Conservation (phyloP, 1,140 invertebrate species). For the Agrilus planipennis region DNA sequence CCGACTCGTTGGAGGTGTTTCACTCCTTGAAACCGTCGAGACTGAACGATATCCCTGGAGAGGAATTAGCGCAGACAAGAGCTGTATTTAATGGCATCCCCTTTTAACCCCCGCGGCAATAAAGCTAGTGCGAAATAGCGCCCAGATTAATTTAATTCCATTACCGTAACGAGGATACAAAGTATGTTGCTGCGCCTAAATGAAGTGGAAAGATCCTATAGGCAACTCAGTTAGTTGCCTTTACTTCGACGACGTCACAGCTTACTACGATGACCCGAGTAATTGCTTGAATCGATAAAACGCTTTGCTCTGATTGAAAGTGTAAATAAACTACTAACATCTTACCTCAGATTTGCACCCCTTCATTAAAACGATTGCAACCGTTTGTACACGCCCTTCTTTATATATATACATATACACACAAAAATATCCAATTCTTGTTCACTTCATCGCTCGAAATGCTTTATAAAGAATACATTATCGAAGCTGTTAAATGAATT, state of each 20-base stretch:
- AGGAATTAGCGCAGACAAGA: slow-evolving; percentile 25
- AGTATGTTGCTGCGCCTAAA: slow-evolving; percentile 13
- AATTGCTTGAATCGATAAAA: slow-evolving; percentile 10
- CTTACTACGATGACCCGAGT: slow-evolving; percentile 2
- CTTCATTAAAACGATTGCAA: too few species aligned
- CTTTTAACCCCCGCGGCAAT: slow-evolving; percentile 17
- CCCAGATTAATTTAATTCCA: slow-evolving; percentile 30
- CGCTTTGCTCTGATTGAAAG: slow-evolving; percentile 11
- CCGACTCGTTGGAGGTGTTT: too few species aligned
- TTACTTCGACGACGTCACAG: too few species aligned
- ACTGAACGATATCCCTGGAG: slow-evolving; percentile 22
- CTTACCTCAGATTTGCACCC: slow-evolving; percentile 5
- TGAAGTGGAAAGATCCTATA: slow-evolving; percentile 14
- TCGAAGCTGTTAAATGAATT: too few species aligned
- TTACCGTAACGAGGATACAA: slow-evolving; percentile 29
- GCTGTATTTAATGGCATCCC: slow-evolving; percentile 21
- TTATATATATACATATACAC: too few species aligned
- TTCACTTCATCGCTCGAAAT: too few species aligned
- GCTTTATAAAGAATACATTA: too few species aligned
- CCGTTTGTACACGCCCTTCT: too few species aligned
- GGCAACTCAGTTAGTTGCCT: too few species aligned
- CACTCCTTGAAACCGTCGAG: too few species aligned
- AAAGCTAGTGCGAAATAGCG: slow-evolving; percentile 24
- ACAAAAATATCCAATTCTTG: too few species aligned
- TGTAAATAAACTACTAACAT: slow-evolving; percentile 3